These are phyloP conservation scores for Sus scrofa DNA, from an alignment of 2,113 vertebrate genomes.

Conservation along the genomic window T2T-Sscrofa CM000820.6:133455001-133455500, in stretches of 20 bases:
- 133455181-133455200: neutral
- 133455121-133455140: neutral
- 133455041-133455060: neutral
- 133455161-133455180: neutral
- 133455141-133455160: neutral
- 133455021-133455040: neutral
- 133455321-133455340: neutral
- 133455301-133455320: too few species aligned
- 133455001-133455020: too few species aligned
- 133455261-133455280: neutral
- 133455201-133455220: neutral
- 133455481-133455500: neutral
- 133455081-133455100: fast-evolving
- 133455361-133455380: neutral
- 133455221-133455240: neutral
- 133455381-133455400: neutral
- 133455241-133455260: neutral
- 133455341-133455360: neutral
- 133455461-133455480: neutral
- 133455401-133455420: neutral
- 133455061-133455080: fast-evolving
- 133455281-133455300: fast-evolving
- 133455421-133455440: neutral
- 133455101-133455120: neutral
- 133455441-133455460: neutral